These are phyloP conservation scores for Ornithoptera priamus DNA, from an alignment of 2,888 invertebrate species.

Conservation along the genomic window DNA sequence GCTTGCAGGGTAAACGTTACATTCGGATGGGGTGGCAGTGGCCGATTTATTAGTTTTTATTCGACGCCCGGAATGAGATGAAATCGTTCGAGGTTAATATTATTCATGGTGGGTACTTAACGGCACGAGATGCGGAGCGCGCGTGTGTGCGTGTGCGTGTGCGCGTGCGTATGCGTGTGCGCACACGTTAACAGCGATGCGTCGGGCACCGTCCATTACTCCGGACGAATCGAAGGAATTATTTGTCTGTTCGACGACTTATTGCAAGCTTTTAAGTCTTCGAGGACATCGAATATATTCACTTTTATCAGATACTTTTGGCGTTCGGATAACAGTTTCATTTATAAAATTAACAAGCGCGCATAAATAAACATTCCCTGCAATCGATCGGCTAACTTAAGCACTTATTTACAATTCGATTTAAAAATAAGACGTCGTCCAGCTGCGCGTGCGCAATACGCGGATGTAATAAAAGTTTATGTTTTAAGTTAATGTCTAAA, in stretches of 20 bases:
- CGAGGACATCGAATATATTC: conserved; percentile 29
- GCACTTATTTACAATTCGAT: background rate
- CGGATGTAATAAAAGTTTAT: too few species aligned
- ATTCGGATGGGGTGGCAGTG: conserved; percentile 37
- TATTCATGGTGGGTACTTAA: conserved; percentile 56
- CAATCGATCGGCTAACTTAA: background rate
- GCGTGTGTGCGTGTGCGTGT: too few species aligned
- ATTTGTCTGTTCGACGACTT: conserved; percentile 35
- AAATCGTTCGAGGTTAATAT: conserved; percentile 59
- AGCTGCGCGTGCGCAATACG: background rate
- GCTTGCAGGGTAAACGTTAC: conserved; percentile 38
- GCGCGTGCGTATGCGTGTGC: conserved; percentile 24
- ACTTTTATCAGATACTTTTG: conserved; percentile 25
- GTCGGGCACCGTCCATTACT: conserved; percentile 27
- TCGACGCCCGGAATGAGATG: conserved; percentile 43
- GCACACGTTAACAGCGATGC: conserved; percentile 26
- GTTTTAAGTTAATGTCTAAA: too few species aligned
- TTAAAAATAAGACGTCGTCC: background rate
- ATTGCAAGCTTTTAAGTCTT: conserved; percentile 33
- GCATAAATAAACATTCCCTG: conserved; percentile 2
- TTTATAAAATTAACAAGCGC: conserved; percentile 22
- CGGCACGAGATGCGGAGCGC: conserved; percentile 28
- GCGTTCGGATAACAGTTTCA: conserved; percentile 8
- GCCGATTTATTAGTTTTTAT: conserved; percentile 51
- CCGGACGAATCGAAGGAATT: conserved; percentile 35